A percentile compares a stretch with the other conserved stretches of the same genome.
phyloP scores from a whole-genome alignment of 2,797 vertebrate species.

The Austrolebias charrua region DNA sequence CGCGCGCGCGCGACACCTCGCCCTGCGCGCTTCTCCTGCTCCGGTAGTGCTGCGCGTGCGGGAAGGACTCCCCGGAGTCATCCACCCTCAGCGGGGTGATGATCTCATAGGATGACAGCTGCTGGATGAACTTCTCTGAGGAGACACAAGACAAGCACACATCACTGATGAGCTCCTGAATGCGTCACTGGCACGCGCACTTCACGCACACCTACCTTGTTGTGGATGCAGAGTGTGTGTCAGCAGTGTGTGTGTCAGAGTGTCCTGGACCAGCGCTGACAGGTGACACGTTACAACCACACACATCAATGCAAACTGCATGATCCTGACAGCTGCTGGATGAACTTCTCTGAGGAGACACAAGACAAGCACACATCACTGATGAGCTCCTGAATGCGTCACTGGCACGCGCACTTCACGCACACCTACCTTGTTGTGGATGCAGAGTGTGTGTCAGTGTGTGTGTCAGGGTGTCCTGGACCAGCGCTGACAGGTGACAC shows the following conservation, averaged over 20 bases:
- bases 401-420: constrained; percentile 8
- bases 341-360: constrained; percentile 82
- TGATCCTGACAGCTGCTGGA: constrained; percentile 88
- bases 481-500: constrained; percentile 85
- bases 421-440: constrained; percentile 88
- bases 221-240: constrained; percentile 92
- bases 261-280: constrained; percentile 79
- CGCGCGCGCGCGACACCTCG: constrained; percentile 73
- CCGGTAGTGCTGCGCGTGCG: constrained; percentile 82
- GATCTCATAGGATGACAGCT: constrained; percentile 91
- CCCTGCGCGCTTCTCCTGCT: constrained; percentile 83
- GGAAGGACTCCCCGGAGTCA: constrained; percentile 91
- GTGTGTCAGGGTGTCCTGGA: constrained; percentile 78
- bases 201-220: constrained; percentile 83
- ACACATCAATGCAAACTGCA: constrained; percentile 86
- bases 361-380: neutral
- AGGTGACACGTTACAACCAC: constrained; percentile 87
- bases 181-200: neutral
- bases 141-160: neutral
- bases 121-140: constrained; percentile 87
- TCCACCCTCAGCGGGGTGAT: constrained; percentile 89
- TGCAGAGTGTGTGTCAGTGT: too few relatives aligned
- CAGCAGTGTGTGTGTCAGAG: too few relatives aligned
- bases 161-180: too few relatives aligned
- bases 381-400: too few relatives aligned